Base-by-base conservation (phyloP, 2,113 vertebrate genomes). In the Rhea pennata region DNA sequence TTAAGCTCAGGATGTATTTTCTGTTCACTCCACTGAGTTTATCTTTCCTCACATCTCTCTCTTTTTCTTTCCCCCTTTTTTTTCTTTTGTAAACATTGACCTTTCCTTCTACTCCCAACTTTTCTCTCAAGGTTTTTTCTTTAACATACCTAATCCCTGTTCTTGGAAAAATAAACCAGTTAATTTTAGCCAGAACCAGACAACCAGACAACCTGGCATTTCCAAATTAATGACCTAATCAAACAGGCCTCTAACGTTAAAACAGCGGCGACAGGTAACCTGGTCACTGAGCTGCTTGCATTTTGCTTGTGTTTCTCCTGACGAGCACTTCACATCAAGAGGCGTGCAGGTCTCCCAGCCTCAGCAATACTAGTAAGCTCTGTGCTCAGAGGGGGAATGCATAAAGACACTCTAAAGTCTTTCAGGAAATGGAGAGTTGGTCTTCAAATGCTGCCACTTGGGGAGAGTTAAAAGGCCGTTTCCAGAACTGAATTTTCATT, bases 151-250 rank as follows among this genome's bases (percentile, higher is more conserved):
- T 71, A 71, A 71, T 23, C 15, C 39, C 14, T 58, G 21, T 70
- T 67, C 64, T 64, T 66, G 21, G 33, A 76, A 88, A 95, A 73
- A 54, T 1, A 92, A 79, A 65, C 9, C 50, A 69, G 56, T 36
- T 72, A 59, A 72, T 81, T 90, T 94, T 29, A 84, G 31, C 73
- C 66, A 74, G 70, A 88, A 69, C 16, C 22, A 75, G 80, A 92
- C 66, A 88, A 69, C 16, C 22, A 75, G 80, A 92, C 66, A 81
- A 53, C 31, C 15, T 33, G 69, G 48, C 48, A 86, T 93, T 96
- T 96, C 56, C 78, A 92, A 92, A 65, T 50, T 39, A 65, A 93
- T 44, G 48, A 79, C 59, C 53, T 84, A 87, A 95, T 95, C 51
- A 88, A 75, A 51, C 21, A 64, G 48, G 13, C 21, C 73, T 51